phyloP scores from a whole-genome alignment of 2,888 invertebrate genomes.

The Imbricaverruca yamaguchii region DNA sequence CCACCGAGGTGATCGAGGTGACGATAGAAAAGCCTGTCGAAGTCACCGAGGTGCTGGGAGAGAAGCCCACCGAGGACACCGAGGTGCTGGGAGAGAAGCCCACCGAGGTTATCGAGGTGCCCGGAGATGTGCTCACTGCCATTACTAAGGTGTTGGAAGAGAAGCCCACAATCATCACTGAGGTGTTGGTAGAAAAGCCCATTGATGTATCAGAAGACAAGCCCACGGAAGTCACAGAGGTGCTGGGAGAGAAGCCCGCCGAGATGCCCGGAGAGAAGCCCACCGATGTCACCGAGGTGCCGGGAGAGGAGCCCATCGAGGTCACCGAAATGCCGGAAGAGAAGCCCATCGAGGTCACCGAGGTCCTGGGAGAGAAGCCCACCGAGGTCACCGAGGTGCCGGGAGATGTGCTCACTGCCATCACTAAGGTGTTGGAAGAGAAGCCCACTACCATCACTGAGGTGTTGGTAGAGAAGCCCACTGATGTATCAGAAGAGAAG shows the following conservation, averaged over 20 bases:
- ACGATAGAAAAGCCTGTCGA: not conserved
- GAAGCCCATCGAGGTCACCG: not conserved
- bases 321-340: not conserved
- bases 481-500: no score
- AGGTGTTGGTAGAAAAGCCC: no score
- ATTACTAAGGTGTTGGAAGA: not conserved
- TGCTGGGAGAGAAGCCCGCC: no score
- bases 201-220: no score
- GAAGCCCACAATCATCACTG: not conserved
- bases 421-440: no score
- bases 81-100: not conserved
- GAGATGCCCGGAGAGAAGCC: not conserved
- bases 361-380: no score
- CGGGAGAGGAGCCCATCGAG: not conserved
- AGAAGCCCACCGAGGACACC: no score
- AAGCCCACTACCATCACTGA: no score
- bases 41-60: not conserved
- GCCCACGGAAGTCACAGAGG: no score
- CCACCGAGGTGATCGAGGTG: not conserved
- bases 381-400: no score
- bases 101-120: not conserved
- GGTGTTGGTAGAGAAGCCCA: no score
- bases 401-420: no score
- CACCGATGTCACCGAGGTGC: not conserved
- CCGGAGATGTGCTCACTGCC: not conserved